These are phyloP conservation scores for Mastacembelus armatus DNA, from an alignment of 2,797 vertebrate genomes.

Conservation along the genomic window DNA sequence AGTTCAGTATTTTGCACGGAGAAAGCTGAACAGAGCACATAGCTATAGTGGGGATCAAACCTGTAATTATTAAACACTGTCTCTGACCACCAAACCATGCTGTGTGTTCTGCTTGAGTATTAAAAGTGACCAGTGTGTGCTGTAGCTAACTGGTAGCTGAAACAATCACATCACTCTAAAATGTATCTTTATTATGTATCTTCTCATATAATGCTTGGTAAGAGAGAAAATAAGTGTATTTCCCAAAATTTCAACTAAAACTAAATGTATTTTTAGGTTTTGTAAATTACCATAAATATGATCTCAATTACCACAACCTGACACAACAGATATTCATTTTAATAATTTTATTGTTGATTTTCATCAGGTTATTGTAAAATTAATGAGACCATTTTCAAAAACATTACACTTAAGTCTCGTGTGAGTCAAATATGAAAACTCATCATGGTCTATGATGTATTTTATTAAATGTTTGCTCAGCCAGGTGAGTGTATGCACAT, in stretches of 20 bases:
- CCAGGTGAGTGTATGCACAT: neutral
- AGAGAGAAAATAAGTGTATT: too few species aligned
- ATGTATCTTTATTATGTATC: too few species aligned
- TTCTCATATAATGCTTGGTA: too few species aligned
- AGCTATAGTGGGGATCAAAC: conserved; percentile 33
- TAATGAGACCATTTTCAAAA: too few species aligned
- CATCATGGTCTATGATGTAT: neutral
- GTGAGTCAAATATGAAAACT: neutral
- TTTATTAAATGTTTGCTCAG: conserved; percentile 7
- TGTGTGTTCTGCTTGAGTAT: conserved; percentile 26
- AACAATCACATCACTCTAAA: neutral
- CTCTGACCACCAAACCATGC: conserved; percentile 42
- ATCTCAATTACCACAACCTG: too few species aligned
- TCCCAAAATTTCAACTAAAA: too few species aligned
- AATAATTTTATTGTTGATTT: too few species aligned
- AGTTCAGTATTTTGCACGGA: conserved; percentile 10
- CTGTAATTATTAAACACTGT: conserved; percentile 46
- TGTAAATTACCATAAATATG: too few species aligned
- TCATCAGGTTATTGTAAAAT: too few species aligned
- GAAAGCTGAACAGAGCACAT: conserved; percentile 31
- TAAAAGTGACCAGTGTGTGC: conserved; percentile 1
- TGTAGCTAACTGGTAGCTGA: neutral
- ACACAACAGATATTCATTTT: too few species aligned
- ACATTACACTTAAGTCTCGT: neutral
- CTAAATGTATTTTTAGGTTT: too few species aligned